A percentile compares a stretch with the other conserved stretches of the same genome.
These are phyloP conservation scores for Enteromius unitaeniatus DNA, from an alignment of 2,797 vertebrate species.

Conservation along the genomic window DNA sequence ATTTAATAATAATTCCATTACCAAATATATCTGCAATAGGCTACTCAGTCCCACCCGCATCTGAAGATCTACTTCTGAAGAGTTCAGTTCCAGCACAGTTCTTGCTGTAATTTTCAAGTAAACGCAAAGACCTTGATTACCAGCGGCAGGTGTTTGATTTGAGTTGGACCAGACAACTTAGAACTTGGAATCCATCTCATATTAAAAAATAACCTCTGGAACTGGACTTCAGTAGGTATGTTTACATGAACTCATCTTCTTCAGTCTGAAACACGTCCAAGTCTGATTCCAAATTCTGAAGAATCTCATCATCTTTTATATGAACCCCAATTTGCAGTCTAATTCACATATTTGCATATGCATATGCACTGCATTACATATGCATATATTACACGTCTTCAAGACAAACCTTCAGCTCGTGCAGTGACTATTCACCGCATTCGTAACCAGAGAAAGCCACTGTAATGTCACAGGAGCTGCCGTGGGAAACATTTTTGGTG, in stretches of 20 bases:
- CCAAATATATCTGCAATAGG: neutral
- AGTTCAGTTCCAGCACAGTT: neutral
- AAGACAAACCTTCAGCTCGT: too few species aligned
- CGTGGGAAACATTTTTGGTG: too few species aligned
- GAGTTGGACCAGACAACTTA: neutral
- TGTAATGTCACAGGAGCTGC: too few species aligned
- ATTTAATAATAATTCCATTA: neutral
- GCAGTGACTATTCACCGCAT: too few species aligned
- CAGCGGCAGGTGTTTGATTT: conserved; percentile 9
- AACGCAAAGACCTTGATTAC: conserved; percentile 8
- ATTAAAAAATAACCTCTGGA: neutral
- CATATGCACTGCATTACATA: too few species aligned
- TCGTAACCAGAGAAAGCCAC: too few species aligned
- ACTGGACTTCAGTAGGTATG: neutral
- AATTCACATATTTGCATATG: neutral
- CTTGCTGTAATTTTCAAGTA: conserved; percentile 11
- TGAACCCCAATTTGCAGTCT: neutral
- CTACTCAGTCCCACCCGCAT: neutral
- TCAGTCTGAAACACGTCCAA: neutral
- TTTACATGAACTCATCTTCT: neutral
- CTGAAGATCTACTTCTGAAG: neutral
- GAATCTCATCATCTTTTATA: neutral
- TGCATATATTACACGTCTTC: too few species aligned
- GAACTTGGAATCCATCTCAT: neutral
- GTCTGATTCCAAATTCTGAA: neutral